Evolutionary conservation across 1,140 invertebrate genomes (phyloP), one percentile per base, ranked within the genome.

Genomic region (Sipha flava): DNA sequence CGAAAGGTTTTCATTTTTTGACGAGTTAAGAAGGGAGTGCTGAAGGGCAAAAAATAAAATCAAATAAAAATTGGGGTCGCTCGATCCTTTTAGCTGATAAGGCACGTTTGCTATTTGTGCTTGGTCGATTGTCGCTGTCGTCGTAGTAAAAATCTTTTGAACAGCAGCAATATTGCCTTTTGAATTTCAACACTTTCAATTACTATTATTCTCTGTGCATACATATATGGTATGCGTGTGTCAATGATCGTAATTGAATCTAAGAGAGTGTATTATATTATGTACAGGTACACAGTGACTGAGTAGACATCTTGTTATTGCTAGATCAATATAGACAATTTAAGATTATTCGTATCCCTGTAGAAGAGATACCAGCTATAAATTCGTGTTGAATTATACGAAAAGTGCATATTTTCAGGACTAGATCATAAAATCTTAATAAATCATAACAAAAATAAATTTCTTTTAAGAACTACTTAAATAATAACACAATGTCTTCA

Each of bases 81-180:
- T 3, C 26, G 49, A 59, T 77, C 34, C 73, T 12, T 77, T 77
- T 43, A 54, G 21, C 34, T 57, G 73, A 82, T 84, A 80, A 18
- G 21, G 52, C 73, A 77, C 43, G 43, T 70, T 70, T 29, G 43
- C 23, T 49, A 1, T 2, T n/a, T 49, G 4, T 2, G 18, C 18
- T n/a, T n/a, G n/a, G 14, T 12, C 7, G 62, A 14, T 64, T 14
- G 34, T 3, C 29, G 12, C 18, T 18, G 7, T 62, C 57, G 29
- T 45, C 40, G 40, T 23, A 23, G n/a, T 3, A n/a, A 40, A 47
- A 18, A 23, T 47, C 62, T 66, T 40, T 43, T 43, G 14, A 66
- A 66, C 34, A 21, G 23, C 34, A 10, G 16, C 18, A 12, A 1
- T 47, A 26, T 29, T n/a, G n/a, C n/a, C n/a, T n/a, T n/a, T n/a